phyloP scores from a whole-genome alignment of 2,113 vertebrate genomes.

The Tonatia bakeri region DNA sequence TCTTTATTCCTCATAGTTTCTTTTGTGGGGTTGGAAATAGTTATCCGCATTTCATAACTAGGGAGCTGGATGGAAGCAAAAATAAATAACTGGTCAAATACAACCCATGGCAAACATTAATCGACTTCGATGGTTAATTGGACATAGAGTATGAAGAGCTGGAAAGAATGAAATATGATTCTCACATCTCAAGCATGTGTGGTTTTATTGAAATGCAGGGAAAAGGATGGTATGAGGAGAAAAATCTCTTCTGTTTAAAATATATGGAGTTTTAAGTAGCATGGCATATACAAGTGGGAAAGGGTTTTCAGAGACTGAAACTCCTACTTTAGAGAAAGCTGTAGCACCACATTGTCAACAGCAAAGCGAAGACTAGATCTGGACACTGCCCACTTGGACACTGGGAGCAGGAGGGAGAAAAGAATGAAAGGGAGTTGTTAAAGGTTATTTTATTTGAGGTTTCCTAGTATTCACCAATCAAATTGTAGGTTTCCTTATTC shows the following conservation, averaged over 20 bases:
- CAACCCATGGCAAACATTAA: not conserved
- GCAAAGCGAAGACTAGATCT: not conserved
- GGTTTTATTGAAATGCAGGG: not conserved
- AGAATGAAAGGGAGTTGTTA: not conserved
- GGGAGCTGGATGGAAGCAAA: not conserved
- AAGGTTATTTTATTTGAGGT: not conserved
- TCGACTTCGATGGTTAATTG: not conserved
- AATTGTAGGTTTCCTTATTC: not conserved
- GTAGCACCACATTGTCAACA: not conserved
- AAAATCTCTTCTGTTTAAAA: not conserved
- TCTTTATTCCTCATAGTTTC: constrained; percentile 22
- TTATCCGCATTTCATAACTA: constrained; percentile 5
- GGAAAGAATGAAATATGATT: not conserved
- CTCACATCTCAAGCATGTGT: not conserved
- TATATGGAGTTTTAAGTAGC: not conserved
- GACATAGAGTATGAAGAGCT: not conserved
- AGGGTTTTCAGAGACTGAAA: no score
- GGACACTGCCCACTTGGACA: not conserved
- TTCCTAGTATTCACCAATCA: not conserved
- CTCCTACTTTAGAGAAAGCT: not conserved
- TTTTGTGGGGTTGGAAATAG: not conserved
- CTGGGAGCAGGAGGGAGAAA: not conserved
- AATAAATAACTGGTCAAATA: constrained; percentile 16
- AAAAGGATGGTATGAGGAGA: not conserved
- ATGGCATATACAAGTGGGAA: not conserved